Conservation (phyloP, 2,888 invertebrate genomes). For the Neria commutata region DNA sequence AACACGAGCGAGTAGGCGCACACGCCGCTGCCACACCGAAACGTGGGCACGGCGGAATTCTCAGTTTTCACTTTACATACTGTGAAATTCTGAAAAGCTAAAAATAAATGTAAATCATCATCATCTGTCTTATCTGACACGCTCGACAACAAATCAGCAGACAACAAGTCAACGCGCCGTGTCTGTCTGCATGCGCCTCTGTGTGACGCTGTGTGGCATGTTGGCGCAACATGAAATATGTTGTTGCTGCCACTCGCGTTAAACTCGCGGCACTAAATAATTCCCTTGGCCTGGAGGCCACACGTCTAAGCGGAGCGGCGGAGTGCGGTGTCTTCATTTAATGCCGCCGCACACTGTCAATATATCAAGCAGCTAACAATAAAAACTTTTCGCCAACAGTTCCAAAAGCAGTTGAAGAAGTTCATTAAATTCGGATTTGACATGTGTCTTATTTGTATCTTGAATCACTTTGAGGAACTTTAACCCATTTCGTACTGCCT, state of each 20-base stretch:
- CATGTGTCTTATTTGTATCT: neutral
- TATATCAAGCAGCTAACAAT: slow-evolving; percentile 1
- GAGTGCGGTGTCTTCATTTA: neutral
- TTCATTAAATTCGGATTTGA: neutral
- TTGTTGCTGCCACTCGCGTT: too few relatives aligned
- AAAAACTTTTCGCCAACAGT: neutral
- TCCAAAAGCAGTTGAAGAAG: neutral
- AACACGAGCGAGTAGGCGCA: too few relatives aligned
- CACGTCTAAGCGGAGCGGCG: neutral
- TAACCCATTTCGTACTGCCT: too few relatives aligned
- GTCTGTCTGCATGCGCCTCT: neutral
- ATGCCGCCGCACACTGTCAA: neutral
- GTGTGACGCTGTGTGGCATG: neutral
- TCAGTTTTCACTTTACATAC: too few relatives aligned
- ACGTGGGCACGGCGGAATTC: too few relatives aligned
- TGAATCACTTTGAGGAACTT: neutral
- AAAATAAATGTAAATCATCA: neutral
- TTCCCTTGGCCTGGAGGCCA: too few relatives aligned
- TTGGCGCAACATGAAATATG: too few relatives aligned
- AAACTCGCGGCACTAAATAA: too few relatives aligned
- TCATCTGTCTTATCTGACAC: neutral
- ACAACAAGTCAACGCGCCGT: neutral
- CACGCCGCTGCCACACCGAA: too few relatives aligned
- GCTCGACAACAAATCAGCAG: slow-evolving; percentile 2
- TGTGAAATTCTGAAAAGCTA: too few relatives aligned